Percentiles rank a stretch among this genome's conserved stretches.
These are phyloP conservation scores for Scaptomyza flava DNA, from an alignment of 2,888 invertebrate species.

Conservation along the genomic window DNA sequence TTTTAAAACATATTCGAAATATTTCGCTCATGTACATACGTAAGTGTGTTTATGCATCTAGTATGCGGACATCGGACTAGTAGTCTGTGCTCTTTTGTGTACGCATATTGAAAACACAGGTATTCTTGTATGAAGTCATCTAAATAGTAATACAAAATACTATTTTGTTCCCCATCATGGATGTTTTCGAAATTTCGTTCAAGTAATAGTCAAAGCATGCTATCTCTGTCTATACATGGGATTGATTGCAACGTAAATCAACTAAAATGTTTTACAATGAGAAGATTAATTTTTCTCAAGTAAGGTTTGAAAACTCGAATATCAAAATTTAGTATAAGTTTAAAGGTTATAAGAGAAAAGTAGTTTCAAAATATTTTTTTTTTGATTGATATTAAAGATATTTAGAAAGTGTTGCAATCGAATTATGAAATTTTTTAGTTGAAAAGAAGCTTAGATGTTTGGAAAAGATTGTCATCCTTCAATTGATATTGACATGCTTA, in stretches of 20 bases:
- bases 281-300: not conserved
- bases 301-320: not conserved
- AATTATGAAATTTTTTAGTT: not conserved
- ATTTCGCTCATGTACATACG: conserved; percentile 59
- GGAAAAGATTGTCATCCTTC: conserved; percentile 18
- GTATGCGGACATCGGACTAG: conserved; percentile 20
- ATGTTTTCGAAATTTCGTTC: conserved; percentile 29
- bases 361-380: not conserved
- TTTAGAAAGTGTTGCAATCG: not conserved
- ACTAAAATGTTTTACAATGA: not conserved
- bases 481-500: conserved; percentile 42
- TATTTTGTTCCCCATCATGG: conserved; percentile 40
- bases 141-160: conserved; percentile 65
- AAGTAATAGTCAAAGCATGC: conserved; percentile 44
- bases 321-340: not conserved
- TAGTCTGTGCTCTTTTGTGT: conserved; percentile 34
- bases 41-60: conserved; percentile 25
- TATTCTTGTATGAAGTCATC: conserved; percentile 71
- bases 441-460: not conserved
- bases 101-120: conserved; percentile 64
- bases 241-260: conserved; percentile 19
- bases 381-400: not conserved
- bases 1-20: conserved; percentile 77
- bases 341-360: not conserved
- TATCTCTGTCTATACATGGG: conserved; percentile 27